phyloP scores from a whole-genome alignment of 1,140 invertebrate genomes.

The Lithobius niger region DNA sequence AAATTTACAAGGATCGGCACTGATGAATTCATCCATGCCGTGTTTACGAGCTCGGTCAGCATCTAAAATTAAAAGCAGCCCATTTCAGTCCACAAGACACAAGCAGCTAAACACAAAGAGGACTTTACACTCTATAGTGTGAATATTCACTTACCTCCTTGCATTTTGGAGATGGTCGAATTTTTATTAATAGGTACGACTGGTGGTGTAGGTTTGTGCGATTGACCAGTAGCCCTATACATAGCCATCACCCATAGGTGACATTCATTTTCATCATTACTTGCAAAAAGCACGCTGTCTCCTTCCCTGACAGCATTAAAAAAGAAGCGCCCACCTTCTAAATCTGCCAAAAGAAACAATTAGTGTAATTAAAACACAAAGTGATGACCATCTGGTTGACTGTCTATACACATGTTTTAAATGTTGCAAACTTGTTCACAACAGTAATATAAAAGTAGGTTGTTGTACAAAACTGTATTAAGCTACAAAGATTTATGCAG shows the following conservation, averaged over 20 bases:
- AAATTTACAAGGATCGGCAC: slow-evolving; percentile 93
- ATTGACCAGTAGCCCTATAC: slow-evolving; percentile 96
- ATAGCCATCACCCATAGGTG: slow-evolving; percentile 98
- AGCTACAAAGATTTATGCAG: too few relatives aligned
- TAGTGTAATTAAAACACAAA: too few relatives aligned
- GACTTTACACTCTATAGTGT: slow-evolving; percentile 7
- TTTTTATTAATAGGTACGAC: slow-evolving; percentile 62
- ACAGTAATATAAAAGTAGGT: too few relatives aligned
- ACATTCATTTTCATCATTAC: slow-evolving; percentile 95
- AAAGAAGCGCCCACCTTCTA: slow-evolving; percentile 81
- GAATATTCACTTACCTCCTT: slow-evolving; percentile 49
- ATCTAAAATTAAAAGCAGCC: slow-evolving; percentile 42
- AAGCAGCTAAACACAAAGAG: slow-evolving; percentile 3
- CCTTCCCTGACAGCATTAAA: slow-evolving; percentile 98
- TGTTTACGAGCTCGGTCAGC: slow-evolving; percentile 93
- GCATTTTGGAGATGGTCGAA: slow-evolving; percentile 72
- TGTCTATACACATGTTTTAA: too few relatives aligned
- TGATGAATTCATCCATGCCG: slow-evolving; percentile 98
- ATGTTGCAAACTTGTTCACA: too few relatives aligned
- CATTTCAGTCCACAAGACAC: neutral
- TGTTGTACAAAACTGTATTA: too few relatives aligned
- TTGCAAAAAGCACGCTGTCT: slow-evolving; percentile 91
- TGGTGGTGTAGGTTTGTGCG: slow-evolving; percentile 93
- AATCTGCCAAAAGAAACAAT: slow-evolving; percentile 37
- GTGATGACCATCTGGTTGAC: too few relatives aligned